Percentiles rank a stretch among this genome's conserved stretches.
Conservation (phyloP, 2,888 invertebrate genomes). For the Allophyes oxyacanthae region DNA sequence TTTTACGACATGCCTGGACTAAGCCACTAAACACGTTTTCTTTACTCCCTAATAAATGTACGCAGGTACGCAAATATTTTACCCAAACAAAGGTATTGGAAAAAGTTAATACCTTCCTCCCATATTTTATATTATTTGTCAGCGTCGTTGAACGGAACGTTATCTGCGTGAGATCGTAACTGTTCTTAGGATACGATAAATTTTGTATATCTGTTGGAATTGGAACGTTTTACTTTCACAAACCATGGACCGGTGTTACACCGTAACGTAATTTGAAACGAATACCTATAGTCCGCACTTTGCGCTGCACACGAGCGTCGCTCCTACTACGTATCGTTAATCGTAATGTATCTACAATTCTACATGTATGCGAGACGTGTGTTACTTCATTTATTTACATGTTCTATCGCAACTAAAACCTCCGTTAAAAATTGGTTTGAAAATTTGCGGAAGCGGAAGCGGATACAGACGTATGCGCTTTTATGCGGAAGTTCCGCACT, state of each 20-base stretch:
- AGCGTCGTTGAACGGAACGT: slow-evolving; percentile 11
- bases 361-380: too few relatives aligned
- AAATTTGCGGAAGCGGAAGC: too few relatives aligned
- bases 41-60: slow-evolving; percentile 20
- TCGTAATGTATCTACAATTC: too few relatives aligned
- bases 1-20: background rate
- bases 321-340: too few relatives aligned
- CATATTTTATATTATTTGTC: slow-evolving; percentile 36
- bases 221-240: slow-evolving; percentile 2
- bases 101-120: slow-evolving; percentile 23
- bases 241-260: slow-evolving; percentile 17
- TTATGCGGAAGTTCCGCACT: too few relatives aligned
- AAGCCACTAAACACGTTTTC: slow-evolving; percentile 9
- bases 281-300: too few relatives aligned
- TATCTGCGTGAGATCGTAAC: slow-evolving; percentile 21
- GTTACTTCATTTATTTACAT: too few relatives aligned
- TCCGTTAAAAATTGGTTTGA: too few relatives aligned
- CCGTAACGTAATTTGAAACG: background rate
- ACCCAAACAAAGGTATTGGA: slow-evolving; percentile 14
- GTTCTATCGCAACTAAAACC: too few relatives aligned
- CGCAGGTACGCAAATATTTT: slow-evolving; percentile 7
- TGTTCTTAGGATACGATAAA: slow-evolving; percentile 21
- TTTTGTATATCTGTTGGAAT: slow-evolving; percentile 22
- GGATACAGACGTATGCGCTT: too few relatives aligned
- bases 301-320: too few relatives aligned